A percentile compares a stretch with the other conserved stretches of the same genome.
phyloP scores from a whole-genome alignment of 2,888 invertebrate species.

The Agonum fuliginosum region DNA sequence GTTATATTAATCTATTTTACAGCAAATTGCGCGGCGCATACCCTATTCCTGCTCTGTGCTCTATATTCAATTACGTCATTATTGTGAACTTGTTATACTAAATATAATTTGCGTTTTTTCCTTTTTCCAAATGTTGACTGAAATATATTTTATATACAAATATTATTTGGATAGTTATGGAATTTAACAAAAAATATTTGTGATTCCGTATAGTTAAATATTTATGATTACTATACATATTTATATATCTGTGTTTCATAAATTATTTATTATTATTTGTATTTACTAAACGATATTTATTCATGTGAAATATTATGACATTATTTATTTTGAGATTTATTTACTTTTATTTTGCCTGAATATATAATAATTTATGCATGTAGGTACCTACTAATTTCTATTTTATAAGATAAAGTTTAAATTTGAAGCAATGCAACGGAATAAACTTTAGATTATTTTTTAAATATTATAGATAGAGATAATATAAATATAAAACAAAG shows the following conservation, averaged over 20 bases:
- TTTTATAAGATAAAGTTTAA: too few relatives aligned
- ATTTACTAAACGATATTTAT: not conserved
- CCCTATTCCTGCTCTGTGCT: too few relatives aligned
- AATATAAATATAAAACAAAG: too few relatives aligned
- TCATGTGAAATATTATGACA: not conserved
- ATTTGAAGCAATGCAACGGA: too few relatives aligned
- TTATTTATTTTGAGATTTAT: not conserved
- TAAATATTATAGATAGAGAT: too few relatives aligned
- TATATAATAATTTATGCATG: too few relatives aligned
- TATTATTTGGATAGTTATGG: too few relatives aligned
- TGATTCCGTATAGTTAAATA: not conserved
- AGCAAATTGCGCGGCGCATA: slow-evolving; percentile 14
- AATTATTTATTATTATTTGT: not conserved
- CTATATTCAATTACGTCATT: not conserved
- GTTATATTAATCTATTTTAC: slow-evolving; percentile 43
- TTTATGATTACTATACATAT: not conserved
- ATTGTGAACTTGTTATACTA: not conserved
- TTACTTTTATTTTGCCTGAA: not conserved
- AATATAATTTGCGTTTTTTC: not conserved
- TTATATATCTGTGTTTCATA: not conserved
- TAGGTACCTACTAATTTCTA: too few relatives aligned
- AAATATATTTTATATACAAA: too few relatives aligned
- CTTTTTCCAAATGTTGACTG: not conserved
- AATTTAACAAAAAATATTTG: not conserved
- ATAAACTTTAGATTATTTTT: too few relatives aligned